Evolutionary conservation across 2,113 vertebrate species (phyloP).

Genomic region (Engraulis encrasicolus): DNA sequence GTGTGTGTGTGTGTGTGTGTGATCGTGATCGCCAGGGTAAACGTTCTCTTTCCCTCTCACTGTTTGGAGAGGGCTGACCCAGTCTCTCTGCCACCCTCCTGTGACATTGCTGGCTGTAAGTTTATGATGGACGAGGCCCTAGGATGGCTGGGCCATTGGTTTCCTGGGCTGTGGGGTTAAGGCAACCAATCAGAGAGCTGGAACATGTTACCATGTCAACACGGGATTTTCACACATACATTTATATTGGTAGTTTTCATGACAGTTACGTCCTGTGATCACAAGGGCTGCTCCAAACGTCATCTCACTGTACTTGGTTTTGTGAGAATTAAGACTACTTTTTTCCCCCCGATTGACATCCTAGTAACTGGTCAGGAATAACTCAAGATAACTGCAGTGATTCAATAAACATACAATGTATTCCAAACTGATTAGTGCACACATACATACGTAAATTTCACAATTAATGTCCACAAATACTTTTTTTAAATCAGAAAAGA

Average conservation of each 20-base stretch:
- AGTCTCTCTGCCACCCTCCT: neutral
- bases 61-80: neutral
- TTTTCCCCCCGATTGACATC: too few relatives aligned
- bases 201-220: neutral
- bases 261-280: too few relatives aligned
- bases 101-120: neutral
- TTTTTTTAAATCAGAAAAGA: neutral
- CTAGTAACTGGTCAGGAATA: too few relatives aligned
- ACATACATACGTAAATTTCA: too few relatives aligned
- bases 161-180: neutral
- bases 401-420: too few relatives aligned
- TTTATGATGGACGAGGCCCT: neutral
- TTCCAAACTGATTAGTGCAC: too few relatives aligned
- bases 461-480: neutral
- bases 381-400: too few relatives aligned
- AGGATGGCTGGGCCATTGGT: neutral
- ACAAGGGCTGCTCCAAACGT: too few relatives aligned
- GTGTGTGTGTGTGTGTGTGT: neutral
- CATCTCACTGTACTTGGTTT: too few relatives aligned
- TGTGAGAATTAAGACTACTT: too few relatives aligned
- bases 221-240: too few relatives aligned
- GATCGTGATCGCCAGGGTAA: neutral
- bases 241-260: too few relatives aligned
- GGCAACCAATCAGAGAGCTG: neutral
- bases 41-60: neutral